Base-by-base conservation (phyloP, 2,113 vertebrate species). In the Nematolebias whitei region DNA sequence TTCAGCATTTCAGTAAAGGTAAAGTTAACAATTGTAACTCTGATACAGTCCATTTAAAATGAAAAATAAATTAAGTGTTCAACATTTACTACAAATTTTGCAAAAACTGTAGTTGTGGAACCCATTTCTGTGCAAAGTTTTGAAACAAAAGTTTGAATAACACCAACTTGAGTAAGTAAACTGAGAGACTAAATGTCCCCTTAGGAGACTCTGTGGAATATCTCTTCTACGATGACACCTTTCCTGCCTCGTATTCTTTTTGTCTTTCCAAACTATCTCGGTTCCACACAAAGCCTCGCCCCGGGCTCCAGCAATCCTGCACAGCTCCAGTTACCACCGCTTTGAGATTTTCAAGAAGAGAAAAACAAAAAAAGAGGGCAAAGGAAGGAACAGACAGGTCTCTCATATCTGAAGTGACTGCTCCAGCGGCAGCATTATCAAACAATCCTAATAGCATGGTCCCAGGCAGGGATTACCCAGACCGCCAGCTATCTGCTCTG, bases 391-490 rank as follows among this genome's bases (percentile, higher is more conserved):
- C 52, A 60, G 71, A 49, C 71, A 15, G 44, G 78, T 75, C 58
- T 79, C 65, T 6, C 65, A 78, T 86, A 75, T 74, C 83, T 56
- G 66, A 22, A 20, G 62, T 1, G 71, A 75, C 80, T 1, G 18
- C 43, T 88, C 66, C 75, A 59, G 70, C 20, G 0, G 56, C 76
- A 77, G 53, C 68, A 52, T 72, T 78, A 87, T 89, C 80, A 83
- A 70, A 53, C 20, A 41, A 83, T 83, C 56, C 82, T 59, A 82
- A 88, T 71, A 79, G 60, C 12, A 3, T 52, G 68, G 78, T 74
- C 70, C 68, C 55, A 32, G 81, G 76, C 84, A 56, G 78, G 69
- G 72, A 88, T 85, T 83, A 87, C 67, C 74, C 51, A 76, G 63
- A 2, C 38, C 73, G 69, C 44, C 22, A 58, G 69, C 62, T 74